Evolutionary conservation across 53 echinoderm and acorn worm genomes (phyloP).

Genomic region (Apostichopus leukothele): DNA sequence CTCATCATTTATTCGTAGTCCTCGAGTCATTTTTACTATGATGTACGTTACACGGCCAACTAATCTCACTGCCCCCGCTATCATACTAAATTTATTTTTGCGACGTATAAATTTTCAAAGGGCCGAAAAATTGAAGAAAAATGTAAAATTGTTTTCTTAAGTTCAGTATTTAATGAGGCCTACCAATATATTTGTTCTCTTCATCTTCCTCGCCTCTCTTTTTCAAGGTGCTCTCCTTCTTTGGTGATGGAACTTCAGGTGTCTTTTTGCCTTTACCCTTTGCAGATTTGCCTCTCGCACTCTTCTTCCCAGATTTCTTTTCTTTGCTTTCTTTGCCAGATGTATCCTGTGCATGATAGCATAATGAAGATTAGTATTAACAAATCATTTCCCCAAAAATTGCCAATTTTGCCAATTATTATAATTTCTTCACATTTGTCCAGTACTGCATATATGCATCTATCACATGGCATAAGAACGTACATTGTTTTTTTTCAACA

Average conservation of each 20-base stretch:
- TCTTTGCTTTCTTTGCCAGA: constrained; percentile 56
- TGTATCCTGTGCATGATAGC: constrained; percentile 48
- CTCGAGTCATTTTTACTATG: too few species aligned
- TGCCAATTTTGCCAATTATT: too few species aligned
- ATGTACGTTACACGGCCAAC: too few species aligned
- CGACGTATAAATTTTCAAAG: too few species aligned
- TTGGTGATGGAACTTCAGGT: constrained; percentile 88
- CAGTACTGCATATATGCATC: too few species aligned
- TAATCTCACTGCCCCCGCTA: too few species aligned
- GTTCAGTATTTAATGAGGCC: background rate
- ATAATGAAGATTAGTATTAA: background rate
- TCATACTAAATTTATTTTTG: too few species aligned
- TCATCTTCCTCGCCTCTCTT: constrained; percentile 95
- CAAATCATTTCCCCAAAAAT: too few species aligned
- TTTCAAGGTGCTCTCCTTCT: constrained; percentile 93
- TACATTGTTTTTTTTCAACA: too few species aligned
- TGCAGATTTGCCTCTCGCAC: constrained; percentile 92
- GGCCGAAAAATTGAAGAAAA: background rate
- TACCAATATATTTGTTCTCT: constrained; percentile 92
- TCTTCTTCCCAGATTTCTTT: constrained; percentile 70
- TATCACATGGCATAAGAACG: too few species aligned
- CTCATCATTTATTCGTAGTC: too few species aligned
- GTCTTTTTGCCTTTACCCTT: constrained; percentile 92
- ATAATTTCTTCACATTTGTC: too few species aligned
- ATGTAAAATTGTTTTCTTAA: background rate